Base-by-base conservation (phyloP, 2,888 invertebrate genomes). In the Erebia aethiops region DNA sequence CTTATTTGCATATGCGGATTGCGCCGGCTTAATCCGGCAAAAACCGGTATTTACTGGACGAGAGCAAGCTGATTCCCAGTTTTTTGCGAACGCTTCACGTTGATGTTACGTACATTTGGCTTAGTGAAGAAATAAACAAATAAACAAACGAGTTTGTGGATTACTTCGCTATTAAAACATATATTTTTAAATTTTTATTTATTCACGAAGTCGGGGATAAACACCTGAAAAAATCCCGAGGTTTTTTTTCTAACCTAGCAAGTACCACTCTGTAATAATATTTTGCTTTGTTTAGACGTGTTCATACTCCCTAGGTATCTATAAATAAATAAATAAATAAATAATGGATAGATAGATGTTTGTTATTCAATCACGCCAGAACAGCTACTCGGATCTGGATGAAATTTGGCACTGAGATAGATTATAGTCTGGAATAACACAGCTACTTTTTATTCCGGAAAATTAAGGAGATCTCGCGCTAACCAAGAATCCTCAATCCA, bases 31-130 rank as follows among this genome's bases (percentile, higher is more conserved):
- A 86, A 85, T 87, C 87, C 82, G 81, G 87, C 86, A 86, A 87
- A 88, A 87, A 87, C 87, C 81, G 80, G 88, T 87, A 88, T 88
- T 86, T 84, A 85, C 86, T 82, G 85, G 85, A 85, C 79, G 77
- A 78, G 72, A 77, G 78, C 79, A 77, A 75, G 79, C 79, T 81
- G 79, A 82, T 79, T 75, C 72, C 75, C 75, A 77, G 43, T 61
- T 82, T 82, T 81, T 82, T 83, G 79, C 77, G 74, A 78, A 76
- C 74, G 77, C 71, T 69, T 71, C 52, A 58, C 76, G 78, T 79
- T 78, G 76, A 74, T 77, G 75, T 77, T 78, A 74, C 76, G 75
- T 75, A 70, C 73, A 71, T 77, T 76, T 71, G 66, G 74, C 63
- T 70, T 73, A 71, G 67, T 72, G 73, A 71, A 69, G 58, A 73